Base-by-base conservation (phyloP, 1,140 invertebrate species). In the Agrypnia vestita region DNA sequence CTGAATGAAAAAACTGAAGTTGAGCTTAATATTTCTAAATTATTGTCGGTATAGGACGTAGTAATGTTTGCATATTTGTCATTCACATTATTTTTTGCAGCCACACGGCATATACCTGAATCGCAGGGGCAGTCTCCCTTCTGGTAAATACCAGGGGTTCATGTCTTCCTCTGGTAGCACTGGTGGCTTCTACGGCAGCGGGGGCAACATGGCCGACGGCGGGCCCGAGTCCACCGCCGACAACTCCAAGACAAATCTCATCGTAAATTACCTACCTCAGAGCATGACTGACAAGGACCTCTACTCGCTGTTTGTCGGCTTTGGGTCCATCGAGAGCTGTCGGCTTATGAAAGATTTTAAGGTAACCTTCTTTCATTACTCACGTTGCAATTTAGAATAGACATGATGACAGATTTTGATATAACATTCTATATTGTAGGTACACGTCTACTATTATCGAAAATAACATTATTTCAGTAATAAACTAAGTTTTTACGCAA, bases 221-320 rank as follows among this genome's bases (percentile, higher is more conserved):
- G 25, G 25, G 25, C 25, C 6, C 1, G 86, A 88, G 87, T 0
- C 86, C 88, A 67, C 86, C 86, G 0, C 87, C 86, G 1, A 87
- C 86, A 44, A 55, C 51, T 35, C 59, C 35, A 19, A 79, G 73
- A 95, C 96, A 11, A 98, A 98, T 89, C 90, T 98, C 78, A 99
- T 99, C 80, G 94, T 98, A 83, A 99, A 99, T 89, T 99, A 98
- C 87, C 91, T 99, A 80, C 97, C 97, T 11, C 97, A 99, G 88
- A 95, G 92, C 82, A 94, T 98, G 90, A 96, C 95, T 0, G 97
- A 98, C 86, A 95, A 96, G 84, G 96, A 98, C 84, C 91, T 98
- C 46, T 95, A 94, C 85, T 93, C 93, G 74, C 93, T 98, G 88
- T 99, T 99, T 86, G 92, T 94, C 74, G 94, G 94, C 19, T 94